Evolutionary conservation across 2,113 vertebrate genomes (phyloP).

Genomic region (Morone saxatilis): DNA sequence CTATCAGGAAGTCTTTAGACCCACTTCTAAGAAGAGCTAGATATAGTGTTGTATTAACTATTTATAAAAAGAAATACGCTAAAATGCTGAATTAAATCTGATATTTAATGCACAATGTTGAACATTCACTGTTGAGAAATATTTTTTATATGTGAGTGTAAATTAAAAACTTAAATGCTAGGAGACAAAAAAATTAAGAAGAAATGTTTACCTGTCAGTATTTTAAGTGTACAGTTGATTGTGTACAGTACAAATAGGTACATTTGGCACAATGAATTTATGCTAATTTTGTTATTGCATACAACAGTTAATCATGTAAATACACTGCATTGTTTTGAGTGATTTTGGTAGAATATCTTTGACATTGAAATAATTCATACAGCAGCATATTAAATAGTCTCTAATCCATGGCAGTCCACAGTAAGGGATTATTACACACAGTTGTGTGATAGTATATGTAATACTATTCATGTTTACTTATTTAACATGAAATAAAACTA

Average conservation of each 20-base stretch:
- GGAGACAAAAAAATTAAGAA: not conserved
- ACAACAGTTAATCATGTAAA: constrained; percentile 6
- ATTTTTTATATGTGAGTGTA: constrained; percentile 1
- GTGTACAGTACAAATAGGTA: not conserved
- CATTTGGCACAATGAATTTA: no score
- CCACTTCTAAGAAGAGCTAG: constrained; percentile 24
- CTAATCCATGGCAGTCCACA: not conserved
- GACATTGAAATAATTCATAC: not conserved
- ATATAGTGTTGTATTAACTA: constrained; percentile 23
- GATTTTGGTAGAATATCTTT: constrained; percentile 20
- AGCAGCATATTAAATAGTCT: not conserved
- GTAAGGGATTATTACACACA: not conserved
- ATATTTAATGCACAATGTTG: not conserved
- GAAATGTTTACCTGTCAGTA: constrained; percentile 15
- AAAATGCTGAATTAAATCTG: not conserved
- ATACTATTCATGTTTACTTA: constrained; percentile 33
- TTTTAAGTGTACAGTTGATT: constrained; percentile 20
- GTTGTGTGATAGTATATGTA: constrained; percentile 20
- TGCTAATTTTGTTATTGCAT: not conserved
- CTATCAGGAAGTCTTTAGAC: constrained; percentile 28
- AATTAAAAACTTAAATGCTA: constrained; percentile 19
- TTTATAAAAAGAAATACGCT: constrained; percentile 16
- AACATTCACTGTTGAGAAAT: constrained; percentile 6
- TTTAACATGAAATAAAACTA: constrained; percentile 60
- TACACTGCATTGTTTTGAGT: not conserved